Evolutionary conservation across 2,113 vertebrate genomes (phyloP).

Genomic region (Syrrhaptes paradoxus): DNA sequence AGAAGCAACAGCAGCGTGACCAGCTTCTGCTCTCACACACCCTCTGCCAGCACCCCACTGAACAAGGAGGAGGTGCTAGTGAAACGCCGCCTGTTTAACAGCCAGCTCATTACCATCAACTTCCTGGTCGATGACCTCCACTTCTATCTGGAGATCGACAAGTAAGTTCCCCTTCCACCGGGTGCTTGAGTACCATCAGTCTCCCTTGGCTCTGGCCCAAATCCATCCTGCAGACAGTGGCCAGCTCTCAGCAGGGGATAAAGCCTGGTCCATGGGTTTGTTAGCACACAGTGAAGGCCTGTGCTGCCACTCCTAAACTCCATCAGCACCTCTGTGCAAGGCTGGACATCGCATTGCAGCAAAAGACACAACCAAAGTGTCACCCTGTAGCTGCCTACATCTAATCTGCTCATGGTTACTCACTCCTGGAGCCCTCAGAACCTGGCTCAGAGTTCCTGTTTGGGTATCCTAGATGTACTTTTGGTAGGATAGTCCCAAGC

Average conservation of each 20-base stretch:
- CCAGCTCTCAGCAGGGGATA: neutral
- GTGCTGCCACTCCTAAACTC: neutral
- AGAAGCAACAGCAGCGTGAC: fast-evolving
- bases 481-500: neutral
- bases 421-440: neutral
- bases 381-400: neutral
- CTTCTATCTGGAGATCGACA: constrained; percentile 76
- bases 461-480: neutral
- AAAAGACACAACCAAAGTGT: neutral
- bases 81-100: constrained; percentile 45
- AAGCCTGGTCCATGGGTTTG: neutral
- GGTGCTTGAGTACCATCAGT: neutral
- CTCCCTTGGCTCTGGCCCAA: neutral
- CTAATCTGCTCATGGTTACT: neutral
- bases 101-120: constrained; percentile 52
- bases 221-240: no score
- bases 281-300: neutral
- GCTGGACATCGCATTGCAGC: neutral
- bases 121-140: constrained; percentile 65
- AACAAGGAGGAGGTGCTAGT: neutral
- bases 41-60: neutral
- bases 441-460: neutral
- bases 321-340: neutral
- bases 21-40: fast-evolving
- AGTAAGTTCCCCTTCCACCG: constrained; percentile 25